Conservation (phyloP, 1,140 invertebrate species). For the Caenorhabditis inopinata region DNA sequence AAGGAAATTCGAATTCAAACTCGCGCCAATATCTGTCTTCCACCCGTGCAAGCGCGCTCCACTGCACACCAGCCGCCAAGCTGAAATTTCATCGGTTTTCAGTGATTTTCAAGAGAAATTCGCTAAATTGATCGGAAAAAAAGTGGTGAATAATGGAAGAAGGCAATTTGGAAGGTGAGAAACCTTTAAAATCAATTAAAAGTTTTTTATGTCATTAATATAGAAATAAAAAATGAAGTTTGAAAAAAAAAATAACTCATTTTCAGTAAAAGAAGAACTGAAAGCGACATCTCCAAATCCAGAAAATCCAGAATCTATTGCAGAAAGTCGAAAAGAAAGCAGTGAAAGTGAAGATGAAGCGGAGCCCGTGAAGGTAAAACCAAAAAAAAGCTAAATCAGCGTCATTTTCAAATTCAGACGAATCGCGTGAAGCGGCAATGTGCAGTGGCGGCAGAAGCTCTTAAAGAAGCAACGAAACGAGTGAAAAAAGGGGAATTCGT, state of each 20-base stretch:
- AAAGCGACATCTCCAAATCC: not conserved
- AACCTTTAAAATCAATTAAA: not conserved
- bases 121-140: too few relatives aligned
- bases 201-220: not conserved
- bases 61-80: not conserved
- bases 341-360: not conserved
- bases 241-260: too few relatives aligned
- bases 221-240: too few relatives aligned
- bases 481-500: not conserved
- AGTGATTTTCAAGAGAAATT: not conserved
- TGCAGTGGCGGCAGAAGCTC: not conserved
- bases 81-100: not conserved
- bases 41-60: not conserved
- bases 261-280: too few relatives aligned
- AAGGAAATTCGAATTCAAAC: not conserved
- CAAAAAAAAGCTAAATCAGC: too few relatives aligned
- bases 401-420: not conserved
- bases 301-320: not conserved
- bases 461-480: not conserved
- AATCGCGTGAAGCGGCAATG: not conserved
- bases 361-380: not conserved
- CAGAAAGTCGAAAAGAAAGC: not conserved
- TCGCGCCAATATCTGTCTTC: not conserved
- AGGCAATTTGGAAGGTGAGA: too few relatives aligned
- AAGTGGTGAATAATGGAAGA: too few relatives aligned